Percentiles rank a stretch among this genome's conserved stretches.
phyloP scores from a whole-genome alignment of 2,888 invertebrate species.

The Villa cingulata region DNA sequence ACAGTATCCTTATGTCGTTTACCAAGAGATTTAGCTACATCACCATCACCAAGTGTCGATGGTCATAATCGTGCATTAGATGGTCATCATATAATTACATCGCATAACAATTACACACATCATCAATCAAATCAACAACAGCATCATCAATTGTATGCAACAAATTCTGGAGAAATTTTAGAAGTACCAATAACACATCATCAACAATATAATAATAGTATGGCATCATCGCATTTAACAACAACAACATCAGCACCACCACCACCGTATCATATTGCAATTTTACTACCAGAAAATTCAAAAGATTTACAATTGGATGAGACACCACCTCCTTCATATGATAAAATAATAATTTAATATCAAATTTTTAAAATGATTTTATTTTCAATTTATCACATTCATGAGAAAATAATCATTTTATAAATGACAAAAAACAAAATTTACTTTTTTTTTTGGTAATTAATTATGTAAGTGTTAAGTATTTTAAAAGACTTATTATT shows the following conservation, averaged over 20 bases:
- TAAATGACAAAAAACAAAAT: no score
- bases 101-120: constrained; percentile 5
- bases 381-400: no score
- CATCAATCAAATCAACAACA: constrained; percentile 3
- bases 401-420: no score
- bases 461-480: no score
- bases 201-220: constrained; percentile 6
- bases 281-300: constrained; percentile 48
- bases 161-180: constrained; percentile 5
- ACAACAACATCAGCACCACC: constrained; percentile 37
- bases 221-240: constrained; percentile 9
- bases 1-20: constrained; percentile 46
- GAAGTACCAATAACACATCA: constrained; percentile 6
- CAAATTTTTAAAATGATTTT: background rate
- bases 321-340: constrained; percentile 60
- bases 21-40: constrained; percentile 31
- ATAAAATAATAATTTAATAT: constrained; percentile 55
- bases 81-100: constrained; percentile 6
- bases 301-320: constrained; percentile 36
- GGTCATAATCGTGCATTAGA: constrained; percentile 9
- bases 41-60: constrained; percentile 33
- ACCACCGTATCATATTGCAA: constrained; percentile 75
- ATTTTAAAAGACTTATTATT: no score
- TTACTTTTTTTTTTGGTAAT: no score
- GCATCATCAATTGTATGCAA: constrained; percentile 7